These are phyloP conservation scores for Eleginops maclovinus DNA, from an alignment of 2,113 vertebrate species.

Conservation along the genomic window DNA sequence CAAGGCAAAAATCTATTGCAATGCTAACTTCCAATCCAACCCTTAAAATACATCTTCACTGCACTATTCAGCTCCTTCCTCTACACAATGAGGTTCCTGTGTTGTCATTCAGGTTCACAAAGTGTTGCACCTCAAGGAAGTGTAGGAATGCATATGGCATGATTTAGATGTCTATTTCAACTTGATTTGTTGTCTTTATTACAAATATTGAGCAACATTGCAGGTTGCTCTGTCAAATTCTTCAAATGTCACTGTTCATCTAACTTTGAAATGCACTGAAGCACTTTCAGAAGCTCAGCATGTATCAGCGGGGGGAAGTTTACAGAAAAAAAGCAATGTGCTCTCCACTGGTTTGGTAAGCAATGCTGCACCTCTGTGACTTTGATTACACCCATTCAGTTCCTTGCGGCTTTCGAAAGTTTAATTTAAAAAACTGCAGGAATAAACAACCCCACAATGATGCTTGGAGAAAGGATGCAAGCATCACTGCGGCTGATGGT, in stretches of 20 bases:
- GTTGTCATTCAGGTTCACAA: background rate
- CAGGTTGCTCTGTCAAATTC: background rate
- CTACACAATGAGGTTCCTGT: too few relatives aligned
- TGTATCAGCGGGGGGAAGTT: background rate
- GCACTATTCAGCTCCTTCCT: background rate
- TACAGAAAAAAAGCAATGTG: background rate
- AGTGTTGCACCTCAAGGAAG: background rate
- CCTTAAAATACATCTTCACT: too few relatives aligned
- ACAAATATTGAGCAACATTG: background rate
- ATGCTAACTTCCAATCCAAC: too few relatives aligned
- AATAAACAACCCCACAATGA: background rate
- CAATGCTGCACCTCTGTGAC: conserved; percentile 4
- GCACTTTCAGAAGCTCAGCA: background rate
- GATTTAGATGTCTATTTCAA: background rate
- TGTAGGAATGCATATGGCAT: background rate
- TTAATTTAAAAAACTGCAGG: conserved; percentile 29
- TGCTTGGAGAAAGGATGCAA: background rate
- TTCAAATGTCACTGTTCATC: background rate
- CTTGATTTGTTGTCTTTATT: background rate
- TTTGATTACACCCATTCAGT: background rate
- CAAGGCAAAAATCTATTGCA: too few relatives aligned
- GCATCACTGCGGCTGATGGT: background rate
- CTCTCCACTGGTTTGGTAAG: background rate
- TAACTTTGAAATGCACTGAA: background rate
- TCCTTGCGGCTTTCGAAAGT: background rate